A percentile compares a stretch with the other conserved stretches of the same genome.
Conservation (phyloP, 1,140 invertebrate genomes). For the Forficula auricularia region DNA sequence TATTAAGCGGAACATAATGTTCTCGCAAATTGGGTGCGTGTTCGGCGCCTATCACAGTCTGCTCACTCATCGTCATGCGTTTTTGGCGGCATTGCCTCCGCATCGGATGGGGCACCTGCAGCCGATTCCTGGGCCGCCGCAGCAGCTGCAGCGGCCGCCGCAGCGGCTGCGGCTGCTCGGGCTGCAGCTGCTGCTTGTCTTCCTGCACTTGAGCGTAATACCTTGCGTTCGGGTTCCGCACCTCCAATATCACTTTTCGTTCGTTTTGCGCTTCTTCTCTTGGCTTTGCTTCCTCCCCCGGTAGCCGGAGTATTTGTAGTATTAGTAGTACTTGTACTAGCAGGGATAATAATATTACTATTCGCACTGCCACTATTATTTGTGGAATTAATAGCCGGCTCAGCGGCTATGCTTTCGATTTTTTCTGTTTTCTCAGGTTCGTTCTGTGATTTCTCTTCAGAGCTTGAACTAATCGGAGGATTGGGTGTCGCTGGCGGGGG, state of each 20-base stretch:
- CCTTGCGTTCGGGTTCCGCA: conserved; percentile 22
- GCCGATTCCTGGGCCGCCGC: not conserved
- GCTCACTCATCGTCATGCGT: too few relatives aligned
- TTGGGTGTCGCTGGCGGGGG: not conserved
- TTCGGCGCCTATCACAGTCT: too few relatives aligned
- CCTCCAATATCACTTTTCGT: conserved; percentile 17
- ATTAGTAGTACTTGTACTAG: not conserved
- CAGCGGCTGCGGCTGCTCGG: conserved; percentile 18
- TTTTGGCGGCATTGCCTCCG: too few relatives aligned
- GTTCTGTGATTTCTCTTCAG: not conserved
- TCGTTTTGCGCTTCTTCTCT: conserved; percentile 19
- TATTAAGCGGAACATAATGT: too few relatives aligned
- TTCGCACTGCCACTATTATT: not conserved
- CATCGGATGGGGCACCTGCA: conserved; percentile 3
- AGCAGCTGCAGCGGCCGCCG: conserved; percentile 15
- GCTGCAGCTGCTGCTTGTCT: conserved; percentile 28
- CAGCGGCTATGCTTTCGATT: not conserved
- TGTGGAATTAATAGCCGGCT: not conserved
- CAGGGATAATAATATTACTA: not conserved
- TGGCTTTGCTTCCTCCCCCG: conserved; percentile 7
- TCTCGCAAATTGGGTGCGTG: too few relatives aligned
- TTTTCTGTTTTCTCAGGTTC: not conserved
- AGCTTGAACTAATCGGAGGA: not conserved
- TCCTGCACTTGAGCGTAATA: conserved; percentile 29
- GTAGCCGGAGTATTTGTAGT: not conserved